These are phyloP conservation scores for Syngnathoides biaculeatus DNA, from an alignment of 2,113 vertebrate genomes.

Conservation along the genomic window DNA sequence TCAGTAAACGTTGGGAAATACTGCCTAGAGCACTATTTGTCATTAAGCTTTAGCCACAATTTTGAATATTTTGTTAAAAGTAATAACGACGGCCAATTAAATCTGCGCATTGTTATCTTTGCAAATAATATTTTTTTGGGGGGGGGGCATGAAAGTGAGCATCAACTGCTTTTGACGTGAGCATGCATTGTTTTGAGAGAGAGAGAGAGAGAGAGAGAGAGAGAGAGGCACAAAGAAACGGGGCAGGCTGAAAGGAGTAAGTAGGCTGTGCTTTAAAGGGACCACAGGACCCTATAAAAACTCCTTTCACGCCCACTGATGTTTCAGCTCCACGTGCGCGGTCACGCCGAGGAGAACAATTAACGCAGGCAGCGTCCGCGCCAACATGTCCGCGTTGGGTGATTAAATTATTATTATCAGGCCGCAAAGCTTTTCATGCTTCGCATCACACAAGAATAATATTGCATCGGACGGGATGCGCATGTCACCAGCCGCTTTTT, in stretches of 20 bases:
- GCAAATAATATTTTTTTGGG: background rate
- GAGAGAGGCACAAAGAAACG: conserved; percentile 15
- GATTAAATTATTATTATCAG: background rate
- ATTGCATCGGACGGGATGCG: conserved; percentile 47
- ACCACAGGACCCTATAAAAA: conserved; percentile 65
- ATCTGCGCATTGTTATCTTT: background rate
- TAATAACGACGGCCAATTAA: background rate
- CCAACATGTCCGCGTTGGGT: background rate
- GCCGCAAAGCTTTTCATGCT: background rate
- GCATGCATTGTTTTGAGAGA: conserved; percentile 45
- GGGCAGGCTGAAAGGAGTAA: conserved; percentile 47
- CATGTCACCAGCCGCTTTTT: conserved; percentile 47
- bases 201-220: background rate
- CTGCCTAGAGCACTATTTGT: too few relatives aligned
- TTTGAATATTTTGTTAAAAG: background rate
- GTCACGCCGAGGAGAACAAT: conserved; percentile 26
- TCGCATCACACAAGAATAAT: background rate
- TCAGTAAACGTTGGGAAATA: background rate
- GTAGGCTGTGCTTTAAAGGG: conserved; percentile 57
- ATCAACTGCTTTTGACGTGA: conserved; percentile 26
- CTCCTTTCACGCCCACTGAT: conserved; percentile 58
- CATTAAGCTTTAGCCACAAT: background rate
- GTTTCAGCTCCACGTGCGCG: conserved; percentile 42
- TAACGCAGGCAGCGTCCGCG: conserved; percentile 9
- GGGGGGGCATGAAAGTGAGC: background rate